Percentiles rank a stretch among this genome's conserved stretches.
Evolutionary conservation across 37 sponge, comb jelly and placozoan genomes (phyloP).

Genomic region (Mnemiopsis leidyi): DNA sequence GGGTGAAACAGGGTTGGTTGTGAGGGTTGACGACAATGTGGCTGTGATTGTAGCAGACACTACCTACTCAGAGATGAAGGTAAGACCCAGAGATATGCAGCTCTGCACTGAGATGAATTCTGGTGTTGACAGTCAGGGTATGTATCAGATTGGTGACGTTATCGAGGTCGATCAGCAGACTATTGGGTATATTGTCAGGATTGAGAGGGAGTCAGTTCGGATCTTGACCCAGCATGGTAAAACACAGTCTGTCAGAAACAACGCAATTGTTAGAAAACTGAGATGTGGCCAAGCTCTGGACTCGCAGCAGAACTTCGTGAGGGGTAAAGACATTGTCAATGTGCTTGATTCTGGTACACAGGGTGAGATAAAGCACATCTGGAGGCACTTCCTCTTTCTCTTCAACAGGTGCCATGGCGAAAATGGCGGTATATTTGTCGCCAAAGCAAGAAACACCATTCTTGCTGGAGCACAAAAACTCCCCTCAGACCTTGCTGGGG

Average conservation of each 20-base stretch:
- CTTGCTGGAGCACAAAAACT: conserved; percentile 76
- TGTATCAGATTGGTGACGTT: conserved; percentile 90
- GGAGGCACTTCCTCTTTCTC: conserved; percentile 82
- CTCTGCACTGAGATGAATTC: conserved; percentile 91
- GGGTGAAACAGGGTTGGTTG: conserved; percentile 93
- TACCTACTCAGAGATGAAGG: conserved; percentile 92
- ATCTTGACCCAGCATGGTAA: conserved; percentile 93
- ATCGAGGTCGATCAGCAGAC: conserved; percentile 87
- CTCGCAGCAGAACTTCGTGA: conserved; percentile 48
- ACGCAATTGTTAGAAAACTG: conserved; percentile 18
- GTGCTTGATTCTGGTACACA: conserved; percentile 73
- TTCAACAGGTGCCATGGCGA: conserved; percentile 75
- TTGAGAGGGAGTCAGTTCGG: conserved; percentile 87
- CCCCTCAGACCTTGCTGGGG: conserved; percentile 65
- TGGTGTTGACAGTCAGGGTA: conserved; percentile 94
- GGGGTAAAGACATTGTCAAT: conserved; percentile 29
- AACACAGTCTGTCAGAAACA: conserved; percentile 36
- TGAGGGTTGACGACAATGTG: conserved; percentile 85
- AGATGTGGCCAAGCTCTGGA: conserved; percentile 54
- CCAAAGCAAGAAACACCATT: conserved; percentile 77
- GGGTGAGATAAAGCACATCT: conserved; percentile 90
- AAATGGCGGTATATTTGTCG: conserved; percentile 90
- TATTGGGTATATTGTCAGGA: conserved; percentile 90
- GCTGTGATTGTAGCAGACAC: conserved; percentile 89
- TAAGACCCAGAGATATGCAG: conserved; percentile 91